Evolutionary conservation across 1,140 invertebrate species (phyloP).

Genomic region (Papilio dardanus): DNA sequence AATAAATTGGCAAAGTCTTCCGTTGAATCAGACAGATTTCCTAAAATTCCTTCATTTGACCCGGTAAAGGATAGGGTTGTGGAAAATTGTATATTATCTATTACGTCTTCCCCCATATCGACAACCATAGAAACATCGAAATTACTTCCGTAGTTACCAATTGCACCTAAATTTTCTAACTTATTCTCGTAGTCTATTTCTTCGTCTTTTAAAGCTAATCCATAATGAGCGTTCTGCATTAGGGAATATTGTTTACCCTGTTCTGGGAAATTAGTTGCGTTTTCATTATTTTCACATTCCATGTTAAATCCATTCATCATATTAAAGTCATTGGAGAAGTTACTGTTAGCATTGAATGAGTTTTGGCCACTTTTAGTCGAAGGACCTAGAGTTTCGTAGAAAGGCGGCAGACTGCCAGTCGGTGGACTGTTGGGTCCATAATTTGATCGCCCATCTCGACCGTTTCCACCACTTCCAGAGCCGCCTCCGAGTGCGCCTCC

Average conservation of each 20-base stretch:
- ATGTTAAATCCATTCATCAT: conserved; percentile 86
- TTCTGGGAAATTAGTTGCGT: conserved; percentile 78
- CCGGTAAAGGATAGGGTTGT: conserved; percentile 90
- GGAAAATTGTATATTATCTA: conserved; percentile 91
- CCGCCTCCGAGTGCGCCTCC: conserved; percentile 84
- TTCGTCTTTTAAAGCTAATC: conserved; percentile 89
- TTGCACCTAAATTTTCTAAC: conserved; percentile 84
- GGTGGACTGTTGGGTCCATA: conserved; percentile 92
- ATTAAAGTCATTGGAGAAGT: conserved; percentile 82
- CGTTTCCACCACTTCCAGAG: conserved; percentile 86
- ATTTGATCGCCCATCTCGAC: conserved; percentile 89
- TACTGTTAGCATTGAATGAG: conserved; percentile 82
- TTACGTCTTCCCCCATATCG: conserved; percentile 89
- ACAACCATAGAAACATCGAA: conserved; percentile 91
- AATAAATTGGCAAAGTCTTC: conserved; percentile 89
- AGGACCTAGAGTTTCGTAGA: conserved; percentile 89
- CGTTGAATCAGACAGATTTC: conserved; percentile 78
- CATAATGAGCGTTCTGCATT: conserved; percentile 91
- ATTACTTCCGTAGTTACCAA: conserved; percentile 86
- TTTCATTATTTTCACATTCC: conserved; percentile 88
- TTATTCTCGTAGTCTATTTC: conserved; percentile 89
- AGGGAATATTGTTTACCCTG: conserved; percentile 90
- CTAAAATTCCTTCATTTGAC: conserved; percentile 86
- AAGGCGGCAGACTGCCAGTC: conserved; percentile 91
- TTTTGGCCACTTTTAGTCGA: conserved; percentile 88